phyloP scores from a whole-genome alignment of 2,113 vertebrate genomes.

The Tauraco erythrolophus region DNA sequence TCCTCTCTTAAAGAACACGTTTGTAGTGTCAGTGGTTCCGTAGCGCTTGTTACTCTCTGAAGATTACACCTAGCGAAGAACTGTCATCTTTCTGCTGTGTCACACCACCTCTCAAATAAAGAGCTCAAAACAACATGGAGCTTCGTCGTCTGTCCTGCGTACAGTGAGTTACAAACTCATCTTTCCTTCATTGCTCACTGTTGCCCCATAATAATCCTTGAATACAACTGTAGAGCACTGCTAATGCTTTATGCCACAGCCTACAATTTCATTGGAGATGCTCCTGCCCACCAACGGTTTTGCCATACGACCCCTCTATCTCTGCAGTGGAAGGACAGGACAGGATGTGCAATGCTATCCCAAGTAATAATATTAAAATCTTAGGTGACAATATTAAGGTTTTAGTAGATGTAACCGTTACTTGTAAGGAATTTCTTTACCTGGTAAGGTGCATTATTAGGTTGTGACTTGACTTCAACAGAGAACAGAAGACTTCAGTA shows the following conservation, averaged over 20 bases:
- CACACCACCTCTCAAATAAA: neutral
- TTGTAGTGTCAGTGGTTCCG: neutral
- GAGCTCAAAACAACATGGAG: neutral
- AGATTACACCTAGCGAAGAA: neutral
- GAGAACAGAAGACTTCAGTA: neutral
- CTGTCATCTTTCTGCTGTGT: neutral
- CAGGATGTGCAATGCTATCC: neutral
- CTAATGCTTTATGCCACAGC: neutral
- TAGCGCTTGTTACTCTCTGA: neutral
- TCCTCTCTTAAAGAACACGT: neutral
- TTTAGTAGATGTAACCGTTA: neutral
- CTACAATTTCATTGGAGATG: neutral
- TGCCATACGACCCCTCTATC: accelerated
- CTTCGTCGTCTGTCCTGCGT: accelerated
- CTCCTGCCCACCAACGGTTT: neutral
- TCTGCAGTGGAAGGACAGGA: neutral
- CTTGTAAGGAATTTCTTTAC: neutral
- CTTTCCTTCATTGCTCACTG: neutral
- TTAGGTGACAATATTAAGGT: neutral
- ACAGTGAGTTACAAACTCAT: neutral
- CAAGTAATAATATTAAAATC: neutral
- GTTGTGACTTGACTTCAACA: neutral
- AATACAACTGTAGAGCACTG: accelerated
- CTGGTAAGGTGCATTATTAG: neutral
- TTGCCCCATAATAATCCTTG: neutral